phyloP scores from a whole-genome alignment of 2,113 vertebrate species.

The Puma concolor region DNA sequence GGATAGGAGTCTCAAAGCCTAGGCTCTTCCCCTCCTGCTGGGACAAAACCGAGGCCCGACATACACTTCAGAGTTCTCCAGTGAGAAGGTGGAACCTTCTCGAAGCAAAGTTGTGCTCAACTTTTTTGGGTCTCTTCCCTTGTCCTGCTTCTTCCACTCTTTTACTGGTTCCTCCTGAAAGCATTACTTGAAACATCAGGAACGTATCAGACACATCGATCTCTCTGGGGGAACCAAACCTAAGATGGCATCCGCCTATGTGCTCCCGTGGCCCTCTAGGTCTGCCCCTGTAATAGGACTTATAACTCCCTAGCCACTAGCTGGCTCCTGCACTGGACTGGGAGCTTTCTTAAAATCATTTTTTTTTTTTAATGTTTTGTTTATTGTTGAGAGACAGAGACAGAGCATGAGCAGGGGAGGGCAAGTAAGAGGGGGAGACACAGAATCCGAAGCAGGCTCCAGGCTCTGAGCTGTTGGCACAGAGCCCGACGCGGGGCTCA shows the following conservation, averaged over 20 bases:
- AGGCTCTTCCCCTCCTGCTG: neutral
- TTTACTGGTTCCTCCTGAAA: neutral
- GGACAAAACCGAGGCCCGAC: neutral
- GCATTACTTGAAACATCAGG: neutral
- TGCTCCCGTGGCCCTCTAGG: neutral
- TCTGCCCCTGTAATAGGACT: too few relatives aligned
- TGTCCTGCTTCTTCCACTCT: neutral
- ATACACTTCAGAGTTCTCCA: neutral
- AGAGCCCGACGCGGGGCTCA: too few relatives aligned
- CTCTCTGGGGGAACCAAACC: neutral
- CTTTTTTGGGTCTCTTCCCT: neutral
- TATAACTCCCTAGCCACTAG: neutral
- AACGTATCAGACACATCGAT: neutral
- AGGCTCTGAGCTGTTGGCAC: too few relatives aligned
- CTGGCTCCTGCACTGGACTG: rapidly evolving
- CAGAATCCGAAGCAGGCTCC: too few relatives aligned
- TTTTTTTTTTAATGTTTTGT: too few relatives aligned
- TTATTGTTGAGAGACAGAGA: too few relatives aligned
- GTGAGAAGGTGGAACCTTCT: neutral
- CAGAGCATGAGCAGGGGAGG: too few relatives aligned
- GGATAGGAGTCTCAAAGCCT: neutral
- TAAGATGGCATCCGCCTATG: neutral
- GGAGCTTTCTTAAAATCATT: neutral
- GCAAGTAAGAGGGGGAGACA: too few relatives aligned
- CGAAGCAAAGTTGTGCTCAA: neutral